phyloP scores from a whole-genome alignment of 2,888 invertebrate species.

The Mythimna ferrago region DNA sequence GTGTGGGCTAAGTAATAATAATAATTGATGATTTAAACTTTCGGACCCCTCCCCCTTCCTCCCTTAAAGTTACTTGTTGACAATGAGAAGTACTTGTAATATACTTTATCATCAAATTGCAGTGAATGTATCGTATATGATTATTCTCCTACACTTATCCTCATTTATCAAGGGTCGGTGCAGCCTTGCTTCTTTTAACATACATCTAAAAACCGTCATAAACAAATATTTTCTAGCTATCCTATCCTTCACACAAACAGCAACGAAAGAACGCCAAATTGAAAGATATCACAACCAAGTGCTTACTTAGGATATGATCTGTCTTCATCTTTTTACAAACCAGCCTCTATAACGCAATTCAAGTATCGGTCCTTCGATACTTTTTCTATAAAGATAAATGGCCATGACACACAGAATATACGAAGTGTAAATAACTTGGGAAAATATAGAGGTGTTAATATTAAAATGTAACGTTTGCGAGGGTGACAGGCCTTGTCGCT shows the following conservation, averaged over 20 bases:
- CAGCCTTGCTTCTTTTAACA: too few relatives aligned
- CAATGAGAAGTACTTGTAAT: too few relatives aligned
- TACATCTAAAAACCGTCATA: background rate
- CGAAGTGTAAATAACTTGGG: slow-evolving; percentile 7
- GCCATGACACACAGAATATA: background rate
- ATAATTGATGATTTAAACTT: too few relatives aligned
- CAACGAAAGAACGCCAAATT: background rate
- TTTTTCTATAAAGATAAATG: slow-evolving; percentile 8
- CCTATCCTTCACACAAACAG: background rate
- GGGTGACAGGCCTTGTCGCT: slow-evolving; percentile 40
- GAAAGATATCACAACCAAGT: slow-evolving; percentile 14
- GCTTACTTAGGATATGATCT: slow-evolving; percentile 4
- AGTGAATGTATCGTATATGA: too few relatives aligned
- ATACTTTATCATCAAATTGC: too few relatives aligned
- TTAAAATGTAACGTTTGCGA: slow-evolving; percentile 37
- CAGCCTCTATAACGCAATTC: background rate
- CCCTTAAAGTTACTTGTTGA: too few relatives aligned
- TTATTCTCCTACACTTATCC: too few relatives aligned
- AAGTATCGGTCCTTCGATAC: background rate
- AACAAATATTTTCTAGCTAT: background rate
- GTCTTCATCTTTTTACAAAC: slow-evolving; percentile 1
- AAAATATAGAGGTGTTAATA: slow-evolving; percentile 23
- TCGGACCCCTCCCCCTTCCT: too few relatives aligned
- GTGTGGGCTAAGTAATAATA: too few relatives aligned
- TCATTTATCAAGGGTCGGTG: too few relatives aligned